Evolutionary conservation across 2,888 invertebrate species (phyloP).

Genomic region (Leptarthrus brevirostris): DNA sequence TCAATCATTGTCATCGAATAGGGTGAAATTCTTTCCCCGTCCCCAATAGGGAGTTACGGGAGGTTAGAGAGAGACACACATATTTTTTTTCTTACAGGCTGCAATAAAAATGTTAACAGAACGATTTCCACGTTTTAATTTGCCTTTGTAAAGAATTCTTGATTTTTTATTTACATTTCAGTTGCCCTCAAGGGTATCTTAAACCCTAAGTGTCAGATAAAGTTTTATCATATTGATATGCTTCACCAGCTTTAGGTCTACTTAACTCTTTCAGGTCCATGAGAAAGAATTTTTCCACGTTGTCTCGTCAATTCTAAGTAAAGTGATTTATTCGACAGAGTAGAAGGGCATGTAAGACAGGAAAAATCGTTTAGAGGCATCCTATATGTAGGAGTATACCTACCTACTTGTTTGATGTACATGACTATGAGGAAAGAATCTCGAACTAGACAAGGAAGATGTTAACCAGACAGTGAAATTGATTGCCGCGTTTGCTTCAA

Average conservation of each 20-base stretch:
- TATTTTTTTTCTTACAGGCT: too few relatives aligned
- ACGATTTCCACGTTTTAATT: too few relatives aligned
- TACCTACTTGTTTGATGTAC: slow-evolving; percentile 1
- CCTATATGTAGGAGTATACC: not conserved
- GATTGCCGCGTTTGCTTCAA: slow-evolving; percentile 50
- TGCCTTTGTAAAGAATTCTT: too few relatives aligned
- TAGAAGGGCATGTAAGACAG: slow-evolving; percentile 47
- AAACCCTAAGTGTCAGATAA: slow-evolving; percentile 41
- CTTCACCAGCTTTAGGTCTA: not conserved
- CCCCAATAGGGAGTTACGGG: too few relatives aligned
- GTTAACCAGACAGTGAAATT: slow-evolving; percentile 50
- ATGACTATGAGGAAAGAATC: slow-evolving; percentile 22
- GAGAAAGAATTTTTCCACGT: slow-evolving; percentile 34
- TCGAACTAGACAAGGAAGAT: slow-evolving; percentile 47
- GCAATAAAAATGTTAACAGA: too few relatives aligned
- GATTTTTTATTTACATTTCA: slow-evolving; percentile 26
- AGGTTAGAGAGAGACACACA: too few relatives aligned
- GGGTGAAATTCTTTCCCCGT: too few relatives aligned
- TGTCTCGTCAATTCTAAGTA: slow-evolving; percentile 42
- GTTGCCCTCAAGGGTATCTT: slow-evolving; percentile 23
- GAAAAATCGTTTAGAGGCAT: slow-evolving; percentile 47
- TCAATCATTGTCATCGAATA: too few relatives aligned
- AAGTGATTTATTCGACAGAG: slow-evolving; percentile 49
- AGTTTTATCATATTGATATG: slow-evolving; percentile 48
- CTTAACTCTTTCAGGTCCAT: slow-evolving; percentile 16